These are phyloP conservation scores for Poeciliopsis retropinna DNA, from an alignment of 2,113 vertebrate species.

Conservation along the genomic window DNA sequence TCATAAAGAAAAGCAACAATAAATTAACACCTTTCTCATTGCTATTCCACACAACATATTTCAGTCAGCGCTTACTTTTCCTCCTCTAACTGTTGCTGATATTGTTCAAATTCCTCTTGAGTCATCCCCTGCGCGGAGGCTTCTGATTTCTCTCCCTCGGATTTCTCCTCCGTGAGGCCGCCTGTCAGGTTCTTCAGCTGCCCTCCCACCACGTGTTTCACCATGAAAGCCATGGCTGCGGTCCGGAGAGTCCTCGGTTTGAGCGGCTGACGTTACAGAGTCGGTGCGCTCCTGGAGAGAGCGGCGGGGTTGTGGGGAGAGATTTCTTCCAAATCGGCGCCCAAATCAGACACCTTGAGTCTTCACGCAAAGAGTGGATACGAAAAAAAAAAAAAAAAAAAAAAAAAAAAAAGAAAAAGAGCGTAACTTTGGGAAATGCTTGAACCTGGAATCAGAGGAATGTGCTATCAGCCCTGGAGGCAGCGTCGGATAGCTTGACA, in stretches of 20 bases:
- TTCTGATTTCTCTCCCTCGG: constrained; percentile 88
- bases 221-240: constrained; percentile 94
- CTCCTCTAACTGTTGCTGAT: constrained; percentile 95
- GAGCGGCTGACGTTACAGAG: constrained; percentile 35
- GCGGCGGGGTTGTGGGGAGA: constrained; percentile 19
- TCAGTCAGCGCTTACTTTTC: constrained; percentile 88
- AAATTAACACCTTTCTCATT: not conserved
- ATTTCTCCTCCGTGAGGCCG: constrained; percentile 91
- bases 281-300: constrained; percentile 43
- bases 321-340: constrained; percentile 20
- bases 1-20: not conserved
- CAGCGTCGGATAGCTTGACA: constrained; percentile 3
- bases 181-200: constrained; percentile 97
- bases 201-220: constrained; percentile 95
- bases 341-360: constrained; percentile 12
- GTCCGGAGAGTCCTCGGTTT: constrained; percentile 27
- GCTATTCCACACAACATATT: constrained; percentile 15
- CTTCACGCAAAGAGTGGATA: not conserved
- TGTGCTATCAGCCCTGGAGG: not conserved
- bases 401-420: not conserved
- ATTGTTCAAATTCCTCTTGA: constrained; percentile 94
- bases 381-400: no score
- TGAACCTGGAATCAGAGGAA: not conserved
- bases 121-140: constrained; percentile 94
- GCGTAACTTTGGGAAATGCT: not conserved